Percentiles rank a stretch among this genome's conserved stretches.
Evolutionary conservation across 1,140 invertebrate genomes (phyloP).

Genomic region (Cherax destructor): DNA sequence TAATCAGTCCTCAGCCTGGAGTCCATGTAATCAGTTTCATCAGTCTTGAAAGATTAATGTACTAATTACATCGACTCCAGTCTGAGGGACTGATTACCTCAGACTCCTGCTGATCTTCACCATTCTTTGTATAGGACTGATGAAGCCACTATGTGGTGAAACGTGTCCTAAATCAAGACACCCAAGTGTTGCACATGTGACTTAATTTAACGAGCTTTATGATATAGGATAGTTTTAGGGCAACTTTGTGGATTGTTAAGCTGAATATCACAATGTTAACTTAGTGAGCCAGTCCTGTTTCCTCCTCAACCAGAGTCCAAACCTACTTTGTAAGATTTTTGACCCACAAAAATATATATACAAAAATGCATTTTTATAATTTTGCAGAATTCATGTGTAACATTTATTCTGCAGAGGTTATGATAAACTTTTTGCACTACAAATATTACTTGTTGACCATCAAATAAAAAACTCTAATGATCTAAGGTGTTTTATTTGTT

Average conservation of each 20-base stretch:
- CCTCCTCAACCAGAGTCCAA: background rate
- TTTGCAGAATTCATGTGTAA: background rate
- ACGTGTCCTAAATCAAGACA: no score
- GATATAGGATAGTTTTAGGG: conserved; percentile 54
- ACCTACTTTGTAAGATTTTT: background rate
- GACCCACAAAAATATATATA: background rate
- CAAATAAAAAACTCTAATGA: conserved; percentile 12
- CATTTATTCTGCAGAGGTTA: conserved; percentile 1
- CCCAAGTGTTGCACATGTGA: no score
- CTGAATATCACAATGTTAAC: conserved; percentile 10
- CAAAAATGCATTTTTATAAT: background rate
- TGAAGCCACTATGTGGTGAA: no score
- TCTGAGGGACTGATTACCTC: no score
- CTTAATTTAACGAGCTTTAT: conserved; percentile 10
- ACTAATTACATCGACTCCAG: no score
- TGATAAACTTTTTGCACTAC: conserved; percentile 1
- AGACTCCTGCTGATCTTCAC: no score
- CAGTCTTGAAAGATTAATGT: no score
- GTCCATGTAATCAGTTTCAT: no score
- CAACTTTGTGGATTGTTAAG: conserved; percentile 27
- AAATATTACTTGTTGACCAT: conserved; percentile 9
- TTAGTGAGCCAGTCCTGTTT: background rate
- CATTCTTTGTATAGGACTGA: no score
- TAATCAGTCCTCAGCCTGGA: no score
- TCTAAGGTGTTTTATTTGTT: background rate